Base-by-base conservation (phyloP, 2,797 vertebrate genomes). In the Urocyon cinereoargenteus region DNA sequence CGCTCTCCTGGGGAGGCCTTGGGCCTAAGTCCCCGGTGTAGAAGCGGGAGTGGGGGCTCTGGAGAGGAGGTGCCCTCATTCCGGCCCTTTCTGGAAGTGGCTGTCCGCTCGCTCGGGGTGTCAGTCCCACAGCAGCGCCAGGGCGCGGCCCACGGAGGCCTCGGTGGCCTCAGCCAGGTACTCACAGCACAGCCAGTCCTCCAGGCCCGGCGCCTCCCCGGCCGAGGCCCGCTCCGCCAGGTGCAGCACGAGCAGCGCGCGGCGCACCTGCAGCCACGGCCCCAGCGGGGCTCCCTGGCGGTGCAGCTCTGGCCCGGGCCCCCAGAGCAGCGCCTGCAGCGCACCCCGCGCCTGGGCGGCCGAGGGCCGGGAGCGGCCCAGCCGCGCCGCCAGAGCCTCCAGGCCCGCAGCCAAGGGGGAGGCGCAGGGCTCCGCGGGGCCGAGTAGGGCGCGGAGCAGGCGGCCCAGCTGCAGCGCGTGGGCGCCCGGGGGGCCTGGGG, bases 291-390 rank as follows among this genome's bases (percentile, higher is more conserved):
- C 97, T 34, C 97, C 96, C 51, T 86, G 92, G 93, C 97, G 95
- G 3, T 98, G 97, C 86, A 99, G 97, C 24, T 98, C 97, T 6
- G 92, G 89, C 5, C 90, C 97, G 0, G 99, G 99, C 0, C 99
- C 99, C 99, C 99, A 99, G 96, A 99, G 99, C 96, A 99, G 98
- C 45, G 98, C 98, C 98, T 99, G 99, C 89, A 99, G 98, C 49
- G 98, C 96, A 55, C 93, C 95, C 70, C 97, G 97, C 10, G 98
- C 97, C 91, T 98, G 98, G 72, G 94, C 4, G 0, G 14, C 91
- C 0, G 15, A 97, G 97, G 14, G 98, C 95, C 24, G 98, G 95
- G 7, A 26, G 0, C 90, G 96, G 49, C 98, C 98, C 16, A 99
- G 98, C 96, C 96, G 97, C 4, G 59, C 84, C 14, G 98, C 98